Base-by-base conservation (phyloP, 2,113 vertebrate species). In the Ammodramus savannarum region DNA sequence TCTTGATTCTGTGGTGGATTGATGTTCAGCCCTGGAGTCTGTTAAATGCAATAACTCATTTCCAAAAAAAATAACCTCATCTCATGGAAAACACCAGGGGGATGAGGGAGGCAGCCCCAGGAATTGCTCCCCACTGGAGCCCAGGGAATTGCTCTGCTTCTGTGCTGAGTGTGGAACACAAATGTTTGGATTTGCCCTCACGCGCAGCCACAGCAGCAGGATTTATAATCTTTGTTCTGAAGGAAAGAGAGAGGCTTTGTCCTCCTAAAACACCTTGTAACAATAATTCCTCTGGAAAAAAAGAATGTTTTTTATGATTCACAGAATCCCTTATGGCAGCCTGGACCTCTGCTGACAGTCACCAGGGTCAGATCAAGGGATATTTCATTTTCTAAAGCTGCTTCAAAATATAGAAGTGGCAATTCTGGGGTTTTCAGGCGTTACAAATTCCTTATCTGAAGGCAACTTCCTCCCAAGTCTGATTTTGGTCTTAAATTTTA, bases 1-100 rank as follows among this genome's bases (percentile, higher is more conserved):
- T 92, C 95, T 96, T 83, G 89, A 66, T 94, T 95, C 93, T 65
- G 15, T 27, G 32, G 85, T 95, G 96, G 95, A 90, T 39, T 75
- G 93, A 81, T 96, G 85, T 13, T 38, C 72, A 87, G 94, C 85
- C 88, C 98, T 98, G 98, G 94, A 63, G 97, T 97, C 96, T 95
- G 93, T 97, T 98, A 97, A 44, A 73, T 10, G 36, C 49, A 58
- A 74, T 94, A 46, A 71, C 83, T 96, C 95, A 82, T 80, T 86
- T 93, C 95, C 86, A 46, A 9, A 18, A 16, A 49, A 67, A 4
- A 54, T 18, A 31, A 6, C 16, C 39, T 52, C 62, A 36, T 32
- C 54, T 61, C 62, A 3, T 4, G 18, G 85, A 57, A 94, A 87
- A 54, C 10, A 1, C 46, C 2, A 0, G 7, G 76, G 51, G 49